Evolutionary conservation across 1,140 invertebrate genomes (phyloP), one percentile per base, ranked within the genome.

Genomic region (Bombus affinis): DNA sequence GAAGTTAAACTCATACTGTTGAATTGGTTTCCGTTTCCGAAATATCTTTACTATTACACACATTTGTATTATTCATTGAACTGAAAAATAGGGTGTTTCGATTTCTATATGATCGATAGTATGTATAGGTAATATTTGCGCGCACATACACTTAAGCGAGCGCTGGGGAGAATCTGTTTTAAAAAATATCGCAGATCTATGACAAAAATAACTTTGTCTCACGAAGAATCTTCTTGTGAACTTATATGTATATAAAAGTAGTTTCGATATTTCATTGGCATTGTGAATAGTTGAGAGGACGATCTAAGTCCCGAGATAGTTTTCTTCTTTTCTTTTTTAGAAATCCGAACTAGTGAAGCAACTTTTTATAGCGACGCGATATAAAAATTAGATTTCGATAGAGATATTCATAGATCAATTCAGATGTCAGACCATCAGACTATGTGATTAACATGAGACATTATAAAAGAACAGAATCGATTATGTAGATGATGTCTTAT

Each of bases 191-290:
- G 62, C 68, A 71, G 59, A 57, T 62, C 57, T n/a, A 62, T 25
- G 70, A 73, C 59, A 80, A 88, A 89, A 89, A 88, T 86, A 89
- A 89, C 44, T 81, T 77, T 77, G 65, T 85, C 81, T 88, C 62
- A 86, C 68, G 47, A 35, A 39, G 37, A 47, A 71, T 22, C 44
- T 53, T 68, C 39, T 37, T 22, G 53, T 62, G 53, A 78, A 86
- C 62, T 84, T 82, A 81, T 65, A 66, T 10, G 2, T 62, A 66
- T 91, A 89, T 86, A 91, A 91, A 91, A 91, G 81, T 89, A 91
- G 47, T 77, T 88, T 88, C 15, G 74, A 72, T 82, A 81, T 84
- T 83, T 83, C 77, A 87, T 91, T 89, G 88, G 90, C 88, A 83
- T 91, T 83, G 28, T 70, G 42, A 85, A 44, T 81, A 72, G 62